Base-by-base conservation (phyloP, 2,888 invertebrate species). In the Cataglyphis altisquamis region DNA sequence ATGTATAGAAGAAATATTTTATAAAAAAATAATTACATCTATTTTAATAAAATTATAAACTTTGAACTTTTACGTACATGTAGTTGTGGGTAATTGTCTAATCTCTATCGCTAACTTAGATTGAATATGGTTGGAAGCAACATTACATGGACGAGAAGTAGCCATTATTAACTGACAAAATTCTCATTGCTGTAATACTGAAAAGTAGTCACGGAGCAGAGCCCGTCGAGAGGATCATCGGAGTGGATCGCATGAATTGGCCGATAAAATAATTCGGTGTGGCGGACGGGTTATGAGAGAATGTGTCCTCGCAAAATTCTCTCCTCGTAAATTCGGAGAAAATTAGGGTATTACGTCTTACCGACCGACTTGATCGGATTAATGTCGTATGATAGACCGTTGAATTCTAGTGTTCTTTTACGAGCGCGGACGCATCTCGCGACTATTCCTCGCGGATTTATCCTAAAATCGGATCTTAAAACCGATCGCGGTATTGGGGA, bases 271-370 rank as follows among this genome's bases (percentile, higher is more conserved):
- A 25, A 36, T 80, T 21, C 68, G 32, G 10, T 48, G 10, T 48
- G n/a, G 21, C 25, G 4, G 25, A 39, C 32, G 10, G 36, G 21
- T 60, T 66, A 39, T 41, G 55, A 55, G 67, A 64, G 25, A 68
- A 78, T 36, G 70, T 70, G 21, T 21, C 25, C 60, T 36, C 45
- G 48, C 70, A 62, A 80, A 67, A 80, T 32, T 52, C n/a, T 52
- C 8, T 52, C 45, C 78, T 67, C 57, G 32, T 57, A 67, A 67
- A 77, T 66, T 77, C 55, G 41, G 6, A 32, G 36, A 36, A 70
- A 80, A 80, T 80, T 78, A 60, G 78, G 68, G 67, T 32, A 68
- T 68, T 62, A 45, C 21, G 41, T 60, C 60, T 60, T 2, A 45
- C 29, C 41, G 32, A 62, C 18, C 32, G 48, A n/a, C n/a, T 29